These are phyloP conservation scores for Eurystomus gularis DNA, from an alignment of 2,113 vertebrate species.

Conservation along the genomic window DNA sequence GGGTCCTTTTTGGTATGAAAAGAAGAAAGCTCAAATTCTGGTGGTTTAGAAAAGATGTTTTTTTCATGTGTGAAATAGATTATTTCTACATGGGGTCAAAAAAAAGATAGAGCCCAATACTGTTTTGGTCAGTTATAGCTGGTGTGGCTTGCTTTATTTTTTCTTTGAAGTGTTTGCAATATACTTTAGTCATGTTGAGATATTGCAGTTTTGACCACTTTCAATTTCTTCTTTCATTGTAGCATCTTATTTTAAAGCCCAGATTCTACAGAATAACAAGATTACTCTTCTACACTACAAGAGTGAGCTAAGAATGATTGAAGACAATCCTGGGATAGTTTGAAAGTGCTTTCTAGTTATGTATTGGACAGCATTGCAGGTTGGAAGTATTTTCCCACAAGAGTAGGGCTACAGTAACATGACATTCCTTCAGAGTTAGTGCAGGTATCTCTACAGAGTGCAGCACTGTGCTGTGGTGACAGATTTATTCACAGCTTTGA, in stretches of 20 bases:
- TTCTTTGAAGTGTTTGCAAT: neutral
- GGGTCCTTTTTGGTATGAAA: neutral
- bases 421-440: slow-evolving; percentile 24
- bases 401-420: neutral
- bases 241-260: slow-evolving; percentile 47
- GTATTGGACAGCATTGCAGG: neutral
- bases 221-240: slow-evolving; percentile 16
- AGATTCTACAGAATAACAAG: slow-evolving; percentile 22
- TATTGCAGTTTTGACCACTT: slow-evolving; percentile 28
- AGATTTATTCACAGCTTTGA: slow-evolving; percentile 42
- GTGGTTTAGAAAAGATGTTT: neutral
- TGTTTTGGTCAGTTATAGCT: neutral
- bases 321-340: slow-evolving; percentile 25
- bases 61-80: neutral
- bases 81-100: neutral
- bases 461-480: neutral
- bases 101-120: neutral
- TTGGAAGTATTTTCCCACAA: slow-evolving; percentile 9
- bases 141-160: neutral
- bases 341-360: slow-evolving; percentile 43
- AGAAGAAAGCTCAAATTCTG: neutral
- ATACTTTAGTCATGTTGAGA: slow-evolving; percentile 35
- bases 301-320: slow-evolving; percentile 35
- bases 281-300: slow-evolving; percentile 11
- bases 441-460: neutral